phyloP scores from a whole-genome alignment of 2,888 invertebrate species.

The Netelia fuscicornis region DNA sequence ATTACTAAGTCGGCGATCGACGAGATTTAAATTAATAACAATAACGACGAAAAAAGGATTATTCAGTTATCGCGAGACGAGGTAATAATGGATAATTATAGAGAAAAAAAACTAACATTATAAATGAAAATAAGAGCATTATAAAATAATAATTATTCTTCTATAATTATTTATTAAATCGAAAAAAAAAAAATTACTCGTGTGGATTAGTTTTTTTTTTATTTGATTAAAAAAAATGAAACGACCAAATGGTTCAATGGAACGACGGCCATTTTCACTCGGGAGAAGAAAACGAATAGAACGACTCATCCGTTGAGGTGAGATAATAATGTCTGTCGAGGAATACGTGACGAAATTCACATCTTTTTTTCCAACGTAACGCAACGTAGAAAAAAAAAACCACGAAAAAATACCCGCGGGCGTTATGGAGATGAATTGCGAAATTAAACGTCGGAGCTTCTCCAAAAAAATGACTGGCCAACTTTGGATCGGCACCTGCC shows the following conservation, averaged over 20 bases:
- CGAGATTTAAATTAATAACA: background rate
- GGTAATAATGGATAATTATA: background rate
- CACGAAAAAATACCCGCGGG: background rate
- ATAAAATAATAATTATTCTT: constrained; percentile 15
- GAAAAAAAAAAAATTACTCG: no score
- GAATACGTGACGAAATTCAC: background rate
- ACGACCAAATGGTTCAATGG: no score
- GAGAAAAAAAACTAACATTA: background rate
- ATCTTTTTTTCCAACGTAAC: background rate
- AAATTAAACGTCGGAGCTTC: background rate
- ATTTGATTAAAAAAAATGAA: background rate
- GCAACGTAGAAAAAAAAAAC: background rate
- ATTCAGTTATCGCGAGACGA: background rate
- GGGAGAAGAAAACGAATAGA: background rate
- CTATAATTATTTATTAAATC: background rate
- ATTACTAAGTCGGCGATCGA: background rate
- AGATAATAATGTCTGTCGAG: background rate
- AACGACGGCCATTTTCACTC: background rate
- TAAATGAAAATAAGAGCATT: background rate
- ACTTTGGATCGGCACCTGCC: no score
- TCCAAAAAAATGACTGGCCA: no score
- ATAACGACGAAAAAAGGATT: background rate
- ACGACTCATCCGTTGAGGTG: background rate
- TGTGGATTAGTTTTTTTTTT: background rate
- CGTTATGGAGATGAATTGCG: background rate